These are phyloP conservation scores for Megalops atlanticus DNA, from an alignment of 2,113 vertebrate genomes.

Conservation along the genomic window DNA sequence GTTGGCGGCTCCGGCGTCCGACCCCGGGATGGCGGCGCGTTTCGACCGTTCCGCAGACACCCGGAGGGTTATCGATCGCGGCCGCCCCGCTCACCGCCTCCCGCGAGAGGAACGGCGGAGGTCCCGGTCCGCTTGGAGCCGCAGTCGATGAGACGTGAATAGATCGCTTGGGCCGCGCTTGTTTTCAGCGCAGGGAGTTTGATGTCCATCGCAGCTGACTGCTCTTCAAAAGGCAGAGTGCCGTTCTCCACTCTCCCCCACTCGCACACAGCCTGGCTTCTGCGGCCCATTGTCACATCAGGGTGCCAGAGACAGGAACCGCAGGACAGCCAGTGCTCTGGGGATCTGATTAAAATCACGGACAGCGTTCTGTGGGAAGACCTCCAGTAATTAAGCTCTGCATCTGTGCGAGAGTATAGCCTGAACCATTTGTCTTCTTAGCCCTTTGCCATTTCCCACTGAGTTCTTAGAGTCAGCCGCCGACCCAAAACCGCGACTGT, in stretches of 20 bases:
- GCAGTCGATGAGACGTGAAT: constrained; percentile 48
- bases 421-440: neutral
- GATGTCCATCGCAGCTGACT: constrained; percentile 67
- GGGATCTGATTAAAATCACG: neutral
- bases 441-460: neutral
- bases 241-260: constrained; percentile 45
- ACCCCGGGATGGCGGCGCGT: constrained; percentile 2
- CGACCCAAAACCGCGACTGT: neutral
- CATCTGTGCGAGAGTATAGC: neutral
- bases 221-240: constrained; percentile 70
- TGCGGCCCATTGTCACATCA: neutral
- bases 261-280: constrained; percentile 1
- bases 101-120: neutral
- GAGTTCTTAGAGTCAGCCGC: neutral
- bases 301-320: neutral
- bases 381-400: neutral
- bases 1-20: neutral
- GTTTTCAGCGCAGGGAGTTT: constrained; percentile 61
- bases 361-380: neutral
- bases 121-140: neutral
- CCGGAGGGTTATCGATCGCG: constrained; percentile 34
- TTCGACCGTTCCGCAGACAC: constrained; percentile 31
- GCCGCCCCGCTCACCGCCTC: constrained; percentile 26
- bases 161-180: constrained; percentile 55
- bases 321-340: neutral